A percentile compares a stretch with the other conserved stretches of the same genome.
phyloP scores from a whole-genome alignment of 2,113 vertebrate genomes.

The Aptenodytes patagonicus region DNA sequence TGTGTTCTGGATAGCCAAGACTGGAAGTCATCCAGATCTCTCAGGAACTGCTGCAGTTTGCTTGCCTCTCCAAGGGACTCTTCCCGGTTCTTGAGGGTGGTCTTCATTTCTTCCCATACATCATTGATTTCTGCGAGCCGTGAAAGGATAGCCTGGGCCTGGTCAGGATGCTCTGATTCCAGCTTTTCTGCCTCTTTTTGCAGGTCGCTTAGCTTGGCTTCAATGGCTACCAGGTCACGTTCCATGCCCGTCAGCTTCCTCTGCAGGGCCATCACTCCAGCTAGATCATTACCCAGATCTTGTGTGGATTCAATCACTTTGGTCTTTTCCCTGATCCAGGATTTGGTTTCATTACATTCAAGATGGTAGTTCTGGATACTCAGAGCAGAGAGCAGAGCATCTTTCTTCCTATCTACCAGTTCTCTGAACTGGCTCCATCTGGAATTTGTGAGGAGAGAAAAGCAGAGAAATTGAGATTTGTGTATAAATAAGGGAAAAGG shows the following conservation, averaged over 20 bases:
- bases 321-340: slow-evolving; percentile 99
- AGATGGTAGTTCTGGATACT: slow-evolving; percentile 99
- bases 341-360: slow-evolving; percentile 98
- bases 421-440: slow-evolving; percentile 99
- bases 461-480: neutral
- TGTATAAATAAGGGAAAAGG: neutral
- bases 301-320: slow-evolving; percentile 99
- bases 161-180: slow-evolving; percentile 89
- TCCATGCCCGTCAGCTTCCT: slow-evolving; percentile 98
- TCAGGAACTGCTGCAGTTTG: slow-evolving; percentile 97
- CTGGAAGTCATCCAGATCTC: slow-evolving; percentile 98
- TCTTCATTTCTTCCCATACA: slow-evolving; percentile 98
- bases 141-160: slow-evolving; percentile 90
- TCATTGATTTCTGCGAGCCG: slow-evolving; percentile 88
- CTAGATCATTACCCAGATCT: slow-evolving; percentile 95
- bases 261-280: slow-evolving; percentile 97
- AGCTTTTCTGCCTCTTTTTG: slow-evolving; percentile 92
- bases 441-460: neutral
- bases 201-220: slow-evolving; percentile 92
- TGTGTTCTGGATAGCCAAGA: slow-evolving; percentile 97
- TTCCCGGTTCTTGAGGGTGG: slow-evolving; percentile 91
- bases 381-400: slow-evolving; percentile 89
- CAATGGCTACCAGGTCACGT: slow-evolving; percentile 93
- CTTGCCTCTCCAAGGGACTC: slow-evolving; percentile 96
- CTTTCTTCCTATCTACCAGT: slow-evolving; percentile 96